Evolutionary conservation across 92 coral and sea anemone genomes (phyloP), one percentile per base, ranked within the genome.

Genomic region (Paramuricea clavata): DNA sequence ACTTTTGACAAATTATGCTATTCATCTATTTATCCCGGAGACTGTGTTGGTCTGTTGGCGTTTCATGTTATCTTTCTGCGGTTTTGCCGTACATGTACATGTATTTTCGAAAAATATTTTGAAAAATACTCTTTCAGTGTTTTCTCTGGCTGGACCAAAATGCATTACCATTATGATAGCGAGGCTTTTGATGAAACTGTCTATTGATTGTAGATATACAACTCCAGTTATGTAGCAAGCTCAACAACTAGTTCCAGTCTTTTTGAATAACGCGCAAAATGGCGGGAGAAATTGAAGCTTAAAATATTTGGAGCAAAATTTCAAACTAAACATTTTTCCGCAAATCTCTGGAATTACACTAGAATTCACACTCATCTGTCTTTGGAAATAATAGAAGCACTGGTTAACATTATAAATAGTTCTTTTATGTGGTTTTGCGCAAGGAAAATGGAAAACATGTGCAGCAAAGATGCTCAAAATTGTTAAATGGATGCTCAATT

Each of bases 241-340:
- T 54, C 62, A 54, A 23, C 17, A 23, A 54, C 72, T 65, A 64
- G 70, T 30, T 23, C 36, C 34, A 64, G 70, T 64, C 39, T 64
- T 13, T 30, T 52, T 17, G 21, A 64, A 27, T 25, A 31, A 11
- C 34, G 70, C 70, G 70, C 70, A 3, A 35, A 65, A 33, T 65
- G 72, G 72, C 72, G 72, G 72, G 72, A 54, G 39, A 31, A 65
- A 30, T 65, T 65, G 41, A 65, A 65, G 41, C 21, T 15, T 12
- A 33, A n/a, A 21, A 16, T n/a, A 27, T 23, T 3, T 25, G 19
- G 4, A 2, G 36, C 12, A 3, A 31, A 10, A 11, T 65, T 65
- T 31, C 72, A 30, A 65, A 6, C 36, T 3, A 27, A 65, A 65
- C 28, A 65, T 65, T 11, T 65, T 65, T 54, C 10, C 44, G 44